These are phyloP conservation scores for Gasterosteus nipponicus DNA, from an alignment of 2,113 vertebrate species.

Conservation along the genomic window DNA sequence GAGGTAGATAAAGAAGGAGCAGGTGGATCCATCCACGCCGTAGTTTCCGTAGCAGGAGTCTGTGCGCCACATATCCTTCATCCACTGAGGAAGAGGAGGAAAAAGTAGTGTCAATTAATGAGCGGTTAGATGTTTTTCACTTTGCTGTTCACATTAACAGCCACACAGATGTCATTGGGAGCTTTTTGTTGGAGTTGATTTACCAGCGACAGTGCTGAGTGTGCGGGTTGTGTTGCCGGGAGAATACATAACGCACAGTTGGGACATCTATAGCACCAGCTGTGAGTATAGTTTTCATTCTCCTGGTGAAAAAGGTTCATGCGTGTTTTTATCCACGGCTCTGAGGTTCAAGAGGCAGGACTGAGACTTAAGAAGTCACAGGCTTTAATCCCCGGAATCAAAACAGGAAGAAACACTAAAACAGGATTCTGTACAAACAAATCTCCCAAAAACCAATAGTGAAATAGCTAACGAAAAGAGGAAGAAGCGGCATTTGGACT, in stretches of 20 bases:
- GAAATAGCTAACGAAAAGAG: not conserved
- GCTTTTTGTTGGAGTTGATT: not conserved
- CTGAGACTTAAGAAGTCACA: not conserved
- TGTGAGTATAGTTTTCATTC: not conserved
- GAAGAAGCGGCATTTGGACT: not conserved
- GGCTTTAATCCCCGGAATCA: slow-evolving; percentile 4
- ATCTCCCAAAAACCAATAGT: not conserved
- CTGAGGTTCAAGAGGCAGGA: not conserved
- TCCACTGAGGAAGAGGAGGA: slow-evolving; percentile 86
- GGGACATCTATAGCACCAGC: not conserved
- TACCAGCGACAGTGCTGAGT: not conserved
- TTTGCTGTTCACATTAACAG: not conserved
- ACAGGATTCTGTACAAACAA: not conserved
- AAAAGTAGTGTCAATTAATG: not conserved
- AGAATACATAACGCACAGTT: slow-evolving; percentile 5
- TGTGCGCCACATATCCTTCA: slow-evolving; percentile 99
- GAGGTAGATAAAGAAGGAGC: slow-evolving; percentile 99
- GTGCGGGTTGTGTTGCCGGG: not conserved
- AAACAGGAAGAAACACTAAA: not conserved
- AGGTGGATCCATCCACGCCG: slow-evolving; percentile 94
- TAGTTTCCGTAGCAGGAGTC: slow-evolving; percentile 94
- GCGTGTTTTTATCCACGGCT: not conserved
- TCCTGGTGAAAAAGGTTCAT: not conserved
- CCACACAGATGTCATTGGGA: not conserved
- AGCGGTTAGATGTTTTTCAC: not conserved